These are phyloP conservation scores for Lordiphosa stackelbergi DNA, from an alignment of 1,140 invertebrate genomes.

Conservation along the genomic window DNA sequence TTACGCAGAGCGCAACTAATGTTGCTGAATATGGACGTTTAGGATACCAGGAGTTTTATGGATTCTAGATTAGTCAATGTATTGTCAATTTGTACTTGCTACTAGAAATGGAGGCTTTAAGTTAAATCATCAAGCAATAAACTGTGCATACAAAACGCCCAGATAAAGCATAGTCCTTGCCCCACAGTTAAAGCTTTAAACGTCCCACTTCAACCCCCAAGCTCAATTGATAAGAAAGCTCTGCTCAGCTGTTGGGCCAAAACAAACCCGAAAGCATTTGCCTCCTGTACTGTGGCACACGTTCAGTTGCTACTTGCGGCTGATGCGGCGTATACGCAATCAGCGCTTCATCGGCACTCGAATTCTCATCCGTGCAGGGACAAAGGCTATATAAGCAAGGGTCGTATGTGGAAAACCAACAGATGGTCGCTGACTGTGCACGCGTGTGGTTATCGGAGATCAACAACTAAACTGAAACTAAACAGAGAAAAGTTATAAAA, in stretches of 20 bases:
- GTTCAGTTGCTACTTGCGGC: slow-evolving; percentile 52
- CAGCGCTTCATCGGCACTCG: slow-evolving; percentile 6
- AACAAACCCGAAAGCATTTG: slow-evolving; percentile 50
- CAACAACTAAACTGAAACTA: slow-evolving; percentile 16
- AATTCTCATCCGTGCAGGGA: slow-evolving; percentile 8
- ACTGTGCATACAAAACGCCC: too few relatives aligned
- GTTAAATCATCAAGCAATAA: too few relatives aligned
- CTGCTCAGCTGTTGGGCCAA: slow-evolving; percentile 52
- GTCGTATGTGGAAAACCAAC: slow-evolving; percentile 54
- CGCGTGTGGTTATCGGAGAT: slow-evolving; percentile 62
- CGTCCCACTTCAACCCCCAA: slow-evolving; percentile 40
- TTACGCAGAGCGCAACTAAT: too few relatives aligned
- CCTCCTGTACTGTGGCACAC: slow-evolving; percentile 10
- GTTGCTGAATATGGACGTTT: too few relatives aligned
- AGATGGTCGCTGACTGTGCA: slow-evolving; percentile 69
- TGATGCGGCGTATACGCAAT: slow-evolving; percentile 67
- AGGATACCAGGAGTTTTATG: too few relatives aligned
- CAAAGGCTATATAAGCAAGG: slow-evolving; percentile 50
- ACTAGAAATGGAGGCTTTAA: too few relatives aligned
- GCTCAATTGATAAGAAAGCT: slow-evolving; percentile 64
- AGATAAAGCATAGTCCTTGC: background rate
- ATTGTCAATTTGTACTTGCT: too few relatives aligned
- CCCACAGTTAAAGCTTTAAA: slow-evolving; percentile 57
- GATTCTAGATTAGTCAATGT: too few relatives aligned
- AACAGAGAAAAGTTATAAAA: slow-evolving; percentile 42